Conservation (phyloP, 2,797 vertebrate species). For the Arnoldichthys spilopterus region DNA sequence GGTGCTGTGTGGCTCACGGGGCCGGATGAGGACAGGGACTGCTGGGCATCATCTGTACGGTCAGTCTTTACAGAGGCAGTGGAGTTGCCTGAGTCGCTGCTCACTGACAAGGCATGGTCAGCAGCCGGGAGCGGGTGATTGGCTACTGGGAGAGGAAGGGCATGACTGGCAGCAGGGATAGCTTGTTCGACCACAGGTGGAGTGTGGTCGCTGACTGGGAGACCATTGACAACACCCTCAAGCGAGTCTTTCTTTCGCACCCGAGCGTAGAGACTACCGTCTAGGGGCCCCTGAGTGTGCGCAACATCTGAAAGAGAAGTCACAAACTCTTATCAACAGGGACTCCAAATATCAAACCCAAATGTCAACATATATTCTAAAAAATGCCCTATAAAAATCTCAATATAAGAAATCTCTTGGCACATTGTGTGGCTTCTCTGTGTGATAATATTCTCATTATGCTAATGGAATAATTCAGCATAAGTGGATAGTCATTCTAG, state of each 20-base stretch:
- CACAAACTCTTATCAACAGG: neutral
- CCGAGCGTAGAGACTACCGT: slow-evolving; percentile 93
- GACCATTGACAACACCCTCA: slow-evolving; percentile 84
- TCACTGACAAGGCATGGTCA: slow-evolving; percentile 89
- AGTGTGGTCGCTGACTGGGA: slow-evolving; percentile 80
- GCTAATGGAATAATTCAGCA: neutral
- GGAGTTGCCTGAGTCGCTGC: slow-evolving; percentile 97
- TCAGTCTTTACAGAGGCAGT: slow-evolving; percentile 95
- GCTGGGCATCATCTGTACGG: slow-evolving; percentile 88
- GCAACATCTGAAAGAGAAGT: slow-evolving; percentile 80
- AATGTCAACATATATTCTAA: neutral
- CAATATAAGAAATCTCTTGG: neutral
- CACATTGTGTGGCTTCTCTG: neutral
- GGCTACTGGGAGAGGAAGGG: slow-evolving; percentile 64
- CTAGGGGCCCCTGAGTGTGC: slow-evolving; percentile 94
- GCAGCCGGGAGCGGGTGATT: slow-evolving; percentile 74
- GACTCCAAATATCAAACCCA: neutral
- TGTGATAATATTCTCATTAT: neutral
- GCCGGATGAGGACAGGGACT: slow-evolving; percentile 60
- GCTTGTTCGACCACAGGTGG: slow-evolving; percentile 33
- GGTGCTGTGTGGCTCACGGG: slow-evolving; percentile 48
- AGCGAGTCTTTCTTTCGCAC: slow-evolving; percentile 95
- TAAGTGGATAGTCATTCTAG: neutral
- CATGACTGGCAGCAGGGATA: slow-evolving; percentile 63
- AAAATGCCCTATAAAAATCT: neutral